Conservation (phyloP, 1,140 invertebrate genomes). For the Heliconius hewitsoni region DNA sequence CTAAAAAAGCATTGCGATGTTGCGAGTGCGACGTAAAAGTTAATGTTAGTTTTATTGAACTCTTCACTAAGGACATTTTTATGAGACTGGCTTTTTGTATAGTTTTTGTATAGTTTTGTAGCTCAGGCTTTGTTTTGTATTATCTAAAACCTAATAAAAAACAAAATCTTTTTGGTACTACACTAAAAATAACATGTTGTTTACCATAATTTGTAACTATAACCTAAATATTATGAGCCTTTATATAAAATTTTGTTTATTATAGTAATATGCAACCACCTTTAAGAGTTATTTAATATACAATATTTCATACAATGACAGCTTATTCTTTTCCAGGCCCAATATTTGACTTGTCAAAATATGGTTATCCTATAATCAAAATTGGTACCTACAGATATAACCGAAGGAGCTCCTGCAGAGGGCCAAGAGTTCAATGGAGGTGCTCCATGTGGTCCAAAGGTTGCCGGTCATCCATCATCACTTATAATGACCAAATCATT, state of each 20-base stretch:
- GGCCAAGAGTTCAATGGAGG: conserved; percentile 39
- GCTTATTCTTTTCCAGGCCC: conserved; percentile 1
- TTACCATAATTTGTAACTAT: too few species aligned
- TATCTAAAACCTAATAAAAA: too few species aligned
- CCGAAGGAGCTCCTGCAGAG: conserved; percentile 20
- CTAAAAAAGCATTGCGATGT: not conserved
- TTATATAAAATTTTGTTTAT: too few species aligned
- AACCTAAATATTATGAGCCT: too few species aligned
- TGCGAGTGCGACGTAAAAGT: not conserved
- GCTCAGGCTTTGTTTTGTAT: too few species aligned
- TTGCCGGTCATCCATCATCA: conserved; percentile 47
- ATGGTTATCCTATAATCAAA: conserved; percentile 39
- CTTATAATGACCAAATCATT: conserved; percentile 38
- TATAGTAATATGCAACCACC: too few species aligned
- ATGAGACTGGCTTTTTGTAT: too few species aligned
- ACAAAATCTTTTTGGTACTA: too few species aligned
- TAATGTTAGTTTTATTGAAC: not conserved
- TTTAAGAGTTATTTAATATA: not conserved
- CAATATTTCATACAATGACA: not conserved
- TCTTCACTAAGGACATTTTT: too few species aligned
- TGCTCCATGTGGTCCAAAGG: conserved; percentile 40
- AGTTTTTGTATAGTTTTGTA: too few species aligned
- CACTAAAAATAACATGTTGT: too few species aligned
- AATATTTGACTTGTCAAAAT: conserved; percentile 30
- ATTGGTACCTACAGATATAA: conserved; percentile 41